Evolutionary conservation across 2,113 vertebrate species (phyloP), one percentile per base, ranked within the genome.

Genomic region (Zapornia atra): DNA sequence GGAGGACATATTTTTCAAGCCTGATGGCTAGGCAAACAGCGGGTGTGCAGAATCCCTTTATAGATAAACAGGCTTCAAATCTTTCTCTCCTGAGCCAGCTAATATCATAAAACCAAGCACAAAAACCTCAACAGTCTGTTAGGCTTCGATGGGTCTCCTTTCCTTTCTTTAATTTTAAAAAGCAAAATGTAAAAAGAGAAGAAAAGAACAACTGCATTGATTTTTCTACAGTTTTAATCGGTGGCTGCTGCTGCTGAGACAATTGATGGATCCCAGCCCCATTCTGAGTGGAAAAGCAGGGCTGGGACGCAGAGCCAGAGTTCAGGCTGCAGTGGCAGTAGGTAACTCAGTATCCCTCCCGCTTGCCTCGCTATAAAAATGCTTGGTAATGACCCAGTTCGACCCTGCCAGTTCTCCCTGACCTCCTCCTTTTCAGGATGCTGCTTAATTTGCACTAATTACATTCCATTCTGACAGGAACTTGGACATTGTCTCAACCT

Each of bases 361-460:
- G 61, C 84, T 81, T 31, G 60, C 82, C 72, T 91, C 24, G 40
- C 90, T 86, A 53, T 98, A 97, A 98, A 98, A 98, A 98, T 98
- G 97, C 97, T 98, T 97, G 97, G 97, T 98, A 98, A 98, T 98
- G 98, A 98, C 98, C 98, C 98, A 77, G 96, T 98, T 97, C 97
- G 95, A 98, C 98, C 95, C 95, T 96, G 95, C 98, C 98, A 98
- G 98, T 94, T 98, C 98, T 98, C 98, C 90, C 96, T 98, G 98
- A 98, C 98, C 98, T 99, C 97, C 97, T 97, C 88, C 97, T 98
- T 97, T 97, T 97, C 98, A 98, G 97, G 98, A 98, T 98, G 97
- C 98, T 96, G 98, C 98, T 99, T 99, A 99, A 99, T 99, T 99
- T 98, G 98, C 97, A 98, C 98, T 99, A 99, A 99, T 99, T 99